Evolutionary conservation across 2,797 vertebrate species (phyloP).

Genomic region (Botia kubotai): DNA sequence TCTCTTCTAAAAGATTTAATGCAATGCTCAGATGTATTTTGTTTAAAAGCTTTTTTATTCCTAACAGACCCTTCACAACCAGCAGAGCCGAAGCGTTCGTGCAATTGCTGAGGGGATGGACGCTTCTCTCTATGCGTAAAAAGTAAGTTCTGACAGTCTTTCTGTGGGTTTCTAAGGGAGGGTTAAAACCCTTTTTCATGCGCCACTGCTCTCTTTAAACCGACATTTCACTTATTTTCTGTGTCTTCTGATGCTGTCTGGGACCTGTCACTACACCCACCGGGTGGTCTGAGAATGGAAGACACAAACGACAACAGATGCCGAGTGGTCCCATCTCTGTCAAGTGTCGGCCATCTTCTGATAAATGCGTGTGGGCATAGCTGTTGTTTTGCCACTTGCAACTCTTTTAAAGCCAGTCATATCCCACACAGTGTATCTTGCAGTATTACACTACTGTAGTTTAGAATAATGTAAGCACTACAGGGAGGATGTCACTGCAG

Average conservation of each 20-base stretch:
- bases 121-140: not conserved
- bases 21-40: not conserved
- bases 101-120: not conserved
- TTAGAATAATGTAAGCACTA: constrained; percentile 9
- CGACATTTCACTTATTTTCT: constrained; percentile 29
- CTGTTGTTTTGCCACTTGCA: constrained; percentile 5
- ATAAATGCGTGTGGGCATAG: constrained; percentile 32
- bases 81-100: not conserved
- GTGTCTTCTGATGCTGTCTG: constrained; percentile 44
- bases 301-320: constrained; percentile 51
- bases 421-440: not conserved
- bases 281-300: constrained; percentile 22
- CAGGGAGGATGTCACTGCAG: not conserved
- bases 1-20: constrained; percentile 1
- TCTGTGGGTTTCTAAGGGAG: not conserved
- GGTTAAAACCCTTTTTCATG: constrained; percentile 29
- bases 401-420: not conserved
- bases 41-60: constrained; percentile 7
- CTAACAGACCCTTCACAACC: not conserved
- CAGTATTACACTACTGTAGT: not conserved
- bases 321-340: constrained; percentile 40
- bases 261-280: constrained; percentile 50
- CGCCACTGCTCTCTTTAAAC: not conserved
- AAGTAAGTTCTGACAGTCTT: constrained; percentile 10
- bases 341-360: constrained; percentile 34